A percentile compares a stretch with the other conserved stretches of the same genome.
Conservation (phyloP, 2,113 vertebrate genomes). For the Python bivittatus region DNA sequence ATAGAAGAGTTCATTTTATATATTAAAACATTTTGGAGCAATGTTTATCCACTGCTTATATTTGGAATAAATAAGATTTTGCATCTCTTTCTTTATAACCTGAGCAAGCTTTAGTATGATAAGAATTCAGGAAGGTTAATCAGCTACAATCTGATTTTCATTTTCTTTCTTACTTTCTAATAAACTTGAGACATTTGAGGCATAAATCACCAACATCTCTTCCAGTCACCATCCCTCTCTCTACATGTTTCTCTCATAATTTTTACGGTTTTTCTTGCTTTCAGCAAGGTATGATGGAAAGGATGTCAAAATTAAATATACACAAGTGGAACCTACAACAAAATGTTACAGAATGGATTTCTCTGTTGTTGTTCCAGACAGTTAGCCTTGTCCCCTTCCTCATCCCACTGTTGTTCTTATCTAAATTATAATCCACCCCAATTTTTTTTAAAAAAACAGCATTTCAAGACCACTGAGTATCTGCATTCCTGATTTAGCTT, state of each 20-base stretch:
- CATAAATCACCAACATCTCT: not conserved
- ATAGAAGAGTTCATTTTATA: not conserved
- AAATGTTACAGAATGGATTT: not conserved
- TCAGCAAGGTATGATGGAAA: not conserved
- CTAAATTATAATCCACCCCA: not conserved
- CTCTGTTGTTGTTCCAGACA: not conserved
- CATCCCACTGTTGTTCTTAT: not conserved
- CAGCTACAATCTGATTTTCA: not conserved
- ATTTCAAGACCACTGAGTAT: not conserved
- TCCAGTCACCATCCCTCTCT: not conserved
- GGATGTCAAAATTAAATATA: not conserved
- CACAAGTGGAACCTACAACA: not conserved
- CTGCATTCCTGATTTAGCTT: not conserved
- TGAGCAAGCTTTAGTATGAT: not conserved
- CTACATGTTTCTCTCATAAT: not conserved
- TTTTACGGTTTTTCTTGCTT: not conserved
- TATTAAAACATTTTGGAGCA: not conserved
- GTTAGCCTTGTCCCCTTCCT: not conserved
- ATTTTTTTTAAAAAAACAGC: not conserved
- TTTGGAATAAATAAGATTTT: not conserved
- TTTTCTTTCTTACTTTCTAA: not conserved
- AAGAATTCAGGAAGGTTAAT: conserved; percentile 6
- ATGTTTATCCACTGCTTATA: not conserved
- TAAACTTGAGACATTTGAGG: not conserved
- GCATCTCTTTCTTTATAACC: not conserved